phyloP scores from a whole-genome alignment of 2,797 vertebrate genomes.

The Crypturellus tataupa region DNA sequence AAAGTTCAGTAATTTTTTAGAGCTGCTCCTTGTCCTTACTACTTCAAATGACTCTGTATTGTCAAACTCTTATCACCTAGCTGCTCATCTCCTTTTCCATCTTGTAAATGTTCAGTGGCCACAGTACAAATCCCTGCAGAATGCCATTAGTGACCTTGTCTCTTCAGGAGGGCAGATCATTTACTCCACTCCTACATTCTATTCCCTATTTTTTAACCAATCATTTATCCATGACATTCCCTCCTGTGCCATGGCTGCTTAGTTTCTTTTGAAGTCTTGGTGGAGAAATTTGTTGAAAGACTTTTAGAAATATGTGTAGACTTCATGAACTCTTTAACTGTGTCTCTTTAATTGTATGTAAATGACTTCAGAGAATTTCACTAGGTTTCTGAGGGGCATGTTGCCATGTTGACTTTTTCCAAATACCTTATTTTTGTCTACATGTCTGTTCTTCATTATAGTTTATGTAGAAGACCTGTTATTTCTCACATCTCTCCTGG shows the following conservation, averaged over 20 bases:
- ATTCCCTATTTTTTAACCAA: not conserved
- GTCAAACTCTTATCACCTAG: not conserved
- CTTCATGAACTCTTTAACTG: no score
- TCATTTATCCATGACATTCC: not conserved
- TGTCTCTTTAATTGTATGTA: not conserved
- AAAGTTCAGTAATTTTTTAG: not conserved
- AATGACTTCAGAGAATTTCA: not conserved
- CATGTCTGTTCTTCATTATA: not conserved
- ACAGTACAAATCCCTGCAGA: not conserved
- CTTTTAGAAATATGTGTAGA: not conserved
- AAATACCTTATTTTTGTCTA: not conserved
- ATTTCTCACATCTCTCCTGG: not conserved
- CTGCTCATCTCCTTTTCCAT: not conserved
- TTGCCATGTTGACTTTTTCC: not conserved
- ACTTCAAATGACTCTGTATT: not conserved
- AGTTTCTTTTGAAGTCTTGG: not conserved
- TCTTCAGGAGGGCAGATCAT: not conserved
- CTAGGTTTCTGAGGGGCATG: not conserved
- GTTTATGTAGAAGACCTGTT: not conserved
- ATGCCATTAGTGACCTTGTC: constrained; percentile 26
- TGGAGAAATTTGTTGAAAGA: not conserved
- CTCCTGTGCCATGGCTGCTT: not conserved
- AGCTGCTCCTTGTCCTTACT: not conserved
- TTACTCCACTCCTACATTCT: not conserved
- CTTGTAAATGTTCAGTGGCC: not conserved